Evolutionary conservation across 2,888 invertebrate species (phyloP), one percentile per base, ranked within the genome.

Genomic region (Chelonus formosanus): DNA sequence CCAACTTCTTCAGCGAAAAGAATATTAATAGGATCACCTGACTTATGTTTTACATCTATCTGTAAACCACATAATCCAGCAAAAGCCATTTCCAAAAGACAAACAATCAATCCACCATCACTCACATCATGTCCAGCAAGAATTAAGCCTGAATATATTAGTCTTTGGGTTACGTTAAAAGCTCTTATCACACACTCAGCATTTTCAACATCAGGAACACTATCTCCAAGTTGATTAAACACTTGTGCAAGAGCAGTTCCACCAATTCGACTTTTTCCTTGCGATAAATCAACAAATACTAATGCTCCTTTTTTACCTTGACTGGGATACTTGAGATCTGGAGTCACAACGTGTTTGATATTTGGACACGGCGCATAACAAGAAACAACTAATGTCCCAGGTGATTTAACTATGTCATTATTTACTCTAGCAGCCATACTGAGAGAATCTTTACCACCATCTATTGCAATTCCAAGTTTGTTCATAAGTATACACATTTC

Each of bases 391-490:
- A 98, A 86, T 0, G 97, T 94, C 31, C 97, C 97, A 43, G 93
- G 93, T 0, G 93, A 91, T 79, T 91, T 92, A 0, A 93, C 89
- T 72, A 88, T 86, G 56, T 91, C 86, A 1, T 87, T 87, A 0
- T 88, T 89, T 5, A 97, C 92, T 74, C 94, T 88, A 1, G 97
- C 97, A 57, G 97, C 95, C 98, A 98, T 99, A 63, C 97, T 96
- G 20, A 99, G 86, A 5, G 97, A 97, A 86, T 98, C 98, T 85
- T 99, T 98, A 53, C 98, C 97, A 43, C 98, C 98, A 83, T 98
- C 98, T 31, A 98, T 90, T 5, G 96, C 98, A 32, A 97, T 90
- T 44, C 92, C 96, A 2, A 98, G 85, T 73, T 88, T 83, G 4
- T 87, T 85, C 95, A 98, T 95, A 3, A 96, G 88, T 3, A 86